Conservation (phyloP, 2,888 invertebrate species). For the Biston betularia region DNA sequence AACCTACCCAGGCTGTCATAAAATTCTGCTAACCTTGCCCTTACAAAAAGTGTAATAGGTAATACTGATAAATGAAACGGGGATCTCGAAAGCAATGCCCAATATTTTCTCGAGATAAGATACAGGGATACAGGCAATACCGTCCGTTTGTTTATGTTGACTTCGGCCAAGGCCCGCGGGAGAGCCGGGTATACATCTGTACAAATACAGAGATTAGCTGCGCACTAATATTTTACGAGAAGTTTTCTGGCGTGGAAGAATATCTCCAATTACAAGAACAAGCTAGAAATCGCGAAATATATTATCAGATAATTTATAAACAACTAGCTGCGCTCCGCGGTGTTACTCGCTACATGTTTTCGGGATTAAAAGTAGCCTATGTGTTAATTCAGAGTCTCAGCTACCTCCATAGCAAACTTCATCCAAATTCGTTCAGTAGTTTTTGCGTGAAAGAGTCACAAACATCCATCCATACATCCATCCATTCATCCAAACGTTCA, state of each 20-base stretch:
- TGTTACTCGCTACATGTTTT: too few species aligned
- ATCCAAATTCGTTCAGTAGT: too few species aligned
- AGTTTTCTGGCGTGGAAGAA: not conserved
- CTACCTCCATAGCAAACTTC: too few species aligned
- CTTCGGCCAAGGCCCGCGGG: slow-evolving; percentile 64
- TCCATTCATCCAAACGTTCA: too few species aligned
- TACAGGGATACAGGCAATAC: slow-evolving; percentile 79
- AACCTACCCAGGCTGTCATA: not conserved
- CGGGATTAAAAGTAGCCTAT: too few species aligned
- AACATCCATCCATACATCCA: too few species aligned
- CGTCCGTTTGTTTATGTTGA: slow-evolving; percentile 81
- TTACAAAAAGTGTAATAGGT: slow-evolving; percentile 32
- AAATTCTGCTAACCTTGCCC: slow-evolving; percentile 27
- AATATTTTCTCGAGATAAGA: slow-evolving; percentile 77
- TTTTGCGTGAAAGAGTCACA: too few species aligned
- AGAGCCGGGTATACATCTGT: slow-evolving; percentile 41
- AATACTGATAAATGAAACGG: slow-evolving; percentile 60
- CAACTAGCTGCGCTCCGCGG: too few species aligned
- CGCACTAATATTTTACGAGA: not conserved
- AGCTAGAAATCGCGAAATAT: too few species aligned
- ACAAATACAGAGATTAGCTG: slow-evolving; percentile 7
- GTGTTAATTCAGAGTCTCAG: too few species aligned
- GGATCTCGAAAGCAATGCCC: slow-evolving; percentile 57
- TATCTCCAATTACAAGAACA: too few species aligned
- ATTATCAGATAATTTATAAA: too few species aligned